phyloP scores from a whole-genome alignment of 1,140 invertebrate species.

The Leptinotarsa defecta region DNA sequence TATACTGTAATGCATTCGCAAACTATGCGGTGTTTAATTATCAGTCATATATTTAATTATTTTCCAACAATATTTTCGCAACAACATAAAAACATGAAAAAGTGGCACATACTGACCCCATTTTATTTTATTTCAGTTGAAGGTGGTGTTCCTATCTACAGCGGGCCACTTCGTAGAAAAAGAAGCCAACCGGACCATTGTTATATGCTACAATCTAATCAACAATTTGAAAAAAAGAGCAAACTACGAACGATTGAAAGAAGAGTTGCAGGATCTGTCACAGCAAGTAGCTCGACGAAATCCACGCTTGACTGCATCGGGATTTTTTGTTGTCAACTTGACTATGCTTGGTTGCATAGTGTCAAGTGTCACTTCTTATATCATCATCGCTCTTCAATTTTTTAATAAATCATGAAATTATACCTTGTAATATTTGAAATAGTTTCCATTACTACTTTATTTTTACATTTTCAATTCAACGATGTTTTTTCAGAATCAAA shows the following conservation, averaged over 20 bases:
- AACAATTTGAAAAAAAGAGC: neutral
- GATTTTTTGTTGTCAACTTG: neutral
- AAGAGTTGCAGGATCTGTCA: conserved; percentile 4
- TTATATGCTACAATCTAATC: neutral
- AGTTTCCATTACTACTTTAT: too few species aligned
- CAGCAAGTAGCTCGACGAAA: conserved; percentile 10
- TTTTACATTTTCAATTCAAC: too few species aligned
- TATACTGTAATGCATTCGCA: too few species aligned
- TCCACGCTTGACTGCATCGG: neutral
- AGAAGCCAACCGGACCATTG: neutral
- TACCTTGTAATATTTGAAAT: too few species aligned
- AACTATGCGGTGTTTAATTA: too few species aligned
- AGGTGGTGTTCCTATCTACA: neutral
- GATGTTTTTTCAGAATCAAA: too few species aligned
- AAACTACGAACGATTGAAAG: neutral
- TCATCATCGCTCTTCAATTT: neutral
- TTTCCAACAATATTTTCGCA: too few species aligned
- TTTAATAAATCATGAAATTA: neutral
- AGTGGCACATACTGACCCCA: too few species aligned
- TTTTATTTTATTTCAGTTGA: neutral
- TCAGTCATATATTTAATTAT: too few species aligned
- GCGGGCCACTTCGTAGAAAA: neutral
- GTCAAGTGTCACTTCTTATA: neutral
- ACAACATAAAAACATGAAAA: too few species aligned
- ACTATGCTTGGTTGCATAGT: neutral